A percentile compares a stretch with the other conserved stretches of the same genome.
These are phyloP conservation scores for Scaptomyza parva DNA, from an alignment of 2,888 invertebrate genomes.

Conservation along the genomic window DNA sequence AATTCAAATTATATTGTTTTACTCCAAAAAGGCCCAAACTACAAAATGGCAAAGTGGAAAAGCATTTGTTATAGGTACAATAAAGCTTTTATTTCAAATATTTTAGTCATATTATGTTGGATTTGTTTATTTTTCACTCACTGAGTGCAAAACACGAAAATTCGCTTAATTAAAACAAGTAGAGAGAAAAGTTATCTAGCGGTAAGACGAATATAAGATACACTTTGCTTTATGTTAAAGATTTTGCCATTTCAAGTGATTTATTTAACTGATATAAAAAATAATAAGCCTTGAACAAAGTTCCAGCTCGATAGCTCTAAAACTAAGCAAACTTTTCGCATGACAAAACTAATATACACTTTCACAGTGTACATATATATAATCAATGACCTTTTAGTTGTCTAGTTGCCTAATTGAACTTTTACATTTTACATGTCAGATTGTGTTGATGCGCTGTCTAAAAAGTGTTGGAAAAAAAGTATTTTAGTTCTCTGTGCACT, in stretches of 20 bases:
- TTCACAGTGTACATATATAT: no score
- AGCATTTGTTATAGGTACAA: background rate
- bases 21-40: background rate
- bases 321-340: no score
- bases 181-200: no score
- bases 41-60: background rate
- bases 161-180: background rate
- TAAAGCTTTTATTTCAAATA: background rate
- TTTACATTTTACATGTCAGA: constrained; percentile 3
- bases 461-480: background rate
- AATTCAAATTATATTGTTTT: constrained; percentile 35
- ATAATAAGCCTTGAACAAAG: no score
- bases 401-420: background rate
- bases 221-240: no score
- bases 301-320: no score
- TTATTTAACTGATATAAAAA: no score
- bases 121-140: constrained; percentile 12
- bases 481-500: background rate
- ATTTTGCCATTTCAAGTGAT: no score
- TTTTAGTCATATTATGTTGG: constrained; percentile 2
- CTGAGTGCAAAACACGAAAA: background rate
- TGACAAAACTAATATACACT: no score
- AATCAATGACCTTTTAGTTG: background rate
- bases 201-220: no score
- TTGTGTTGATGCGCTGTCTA: background rate